phyloP scores from a whole-genome alignment of 1,140 invertebrate genomes.

The Bombus sylvicola region DNA sequence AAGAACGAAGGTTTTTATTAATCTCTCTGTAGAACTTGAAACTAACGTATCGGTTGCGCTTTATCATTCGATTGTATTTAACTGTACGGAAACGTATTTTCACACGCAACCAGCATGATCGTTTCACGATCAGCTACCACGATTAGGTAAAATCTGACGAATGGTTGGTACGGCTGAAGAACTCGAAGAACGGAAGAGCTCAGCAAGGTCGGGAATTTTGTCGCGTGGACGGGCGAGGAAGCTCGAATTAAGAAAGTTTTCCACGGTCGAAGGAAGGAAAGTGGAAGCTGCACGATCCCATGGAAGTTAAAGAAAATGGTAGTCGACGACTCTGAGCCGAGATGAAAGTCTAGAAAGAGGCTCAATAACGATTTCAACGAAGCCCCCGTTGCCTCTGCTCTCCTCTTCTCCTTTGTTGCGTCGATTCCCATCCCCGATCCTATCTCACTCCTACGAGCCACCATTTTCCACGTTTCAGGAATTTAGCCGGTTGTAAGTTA shows the following conservation, averaged over 20 bases:
- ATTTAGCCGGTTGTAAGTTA: conserved; percentile 68
- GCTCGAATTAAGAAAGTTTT: conserved; percentile 73
- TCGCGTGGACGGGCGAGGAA: conserved; percentile 39
- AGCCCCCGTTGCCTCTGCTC: conserved; percentile 32
- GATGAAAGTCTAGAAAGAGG: conserved; percentile 62
- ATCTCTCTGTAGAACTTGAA: background rate
- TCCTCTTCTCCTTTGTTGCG: conserved; percentile 29
- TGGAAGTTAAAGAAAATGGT: conserved; percentile 68
- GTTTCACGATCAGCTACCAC: background rate
- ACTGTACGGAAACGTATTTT: background rate
- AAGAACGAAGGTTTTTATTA: background rate
- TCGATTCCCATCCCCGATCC: conserved; percentile 21
- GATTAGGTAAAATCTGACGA: conserved; percentile 49
- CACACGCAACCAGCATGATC: background rate
- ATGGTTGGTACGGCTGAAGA: conserved; percentile 13
- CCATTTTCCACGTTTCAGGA: conserved; percentile 48
- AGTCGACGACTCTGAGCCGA: conserved; percentile 54
- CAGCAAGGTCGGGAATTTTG: conserved; percentile 48
- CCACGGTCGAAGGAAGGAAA: conserved; percentile 40
- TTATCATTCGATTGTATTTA: background rate
- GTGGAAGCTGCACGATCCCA: conserved; percentile 56
- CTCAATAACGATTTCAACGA: conserved; percentile 69
- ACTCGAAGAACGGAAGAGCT: background rate
- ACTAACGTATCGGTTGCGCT: background rate
- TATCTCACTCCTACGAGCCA: conserved; percentile 29